A percentile compares a stretch with the other conserved stretches of the same genome.
Conservation (phyloP, 1,140 invertebrate genomes). For the Drosophila sechellia region DNA sequence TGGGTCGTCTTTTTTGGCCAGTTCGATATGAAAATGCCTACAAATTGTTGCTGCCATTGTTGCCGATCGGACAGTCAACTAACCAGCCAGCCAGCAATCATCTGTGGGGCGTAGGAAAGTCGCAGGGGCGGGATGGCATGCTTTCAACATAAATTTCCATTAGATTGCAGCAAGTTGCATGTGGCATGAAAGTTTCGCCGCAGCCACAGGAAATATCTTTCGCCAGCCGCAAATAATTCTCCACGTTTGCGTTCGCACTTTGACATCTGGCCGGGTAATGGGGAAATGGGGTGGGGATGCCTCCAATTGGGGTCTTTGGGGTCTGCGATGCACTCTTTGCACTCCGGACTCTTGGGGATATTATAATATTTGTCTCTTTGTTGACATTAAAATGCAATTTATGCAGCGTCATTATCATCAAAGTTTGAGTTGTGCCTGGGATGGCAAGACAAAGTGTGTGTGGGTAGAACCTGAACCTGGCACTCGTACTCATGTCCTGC, state of each 20-base stretch:
- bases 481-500: slow-evolving; percentile 12
- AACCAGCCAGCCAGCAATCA: slow-evolving; percentile 35
- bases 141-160: slow-evolving; percentile 83
- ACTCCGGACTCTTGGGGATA: slow-evolving; percentile 32
- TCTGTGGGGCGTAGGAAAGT: slow-evolving; percentile 7
- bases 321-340: slow-evolving; percentile 37
- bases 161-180: slow-evolving; percentile 79
- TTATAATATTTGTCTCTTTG: slow-evolving; percentile 82
- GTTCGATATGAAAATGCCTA: slow-evolving; percentile 77
- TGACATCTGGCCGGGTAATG: slow-evolving; percentile 67
- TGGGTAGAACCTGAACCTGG: slow-evolving; percentile 17
- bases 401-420: slow-evolving; percentile 79
- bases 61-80: slow-evolving; percentile 48
- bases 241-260: slow-evolving; percentile 80
- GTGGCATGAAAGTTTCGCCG: slow-evolving; percentile 70
- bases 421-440: slow-evolving; percentile 47
- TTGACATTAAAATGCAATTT: slow-evolving; percentile 83
- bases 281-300: not conserved
- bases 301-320: slow-evolving; percentile 30
- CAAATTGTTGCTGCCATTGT: slow-evolving; percentile 71
- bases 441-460: slow-evolving; percentile 14
- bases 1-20: slow-evolving; percentile 55
- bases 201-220: slow-evolving; percentile 80
- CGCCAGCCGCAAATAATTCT: slow-evolving; percentile 80
- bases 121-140: slow-evolving; percentile 43